A percentile compares a stretch with the other conserved stretches of the same genome.
Evolutionary conservation across 1,140 invertebrate genomes (phyloP).

Genomic region (Cydia amplana): DNA sequence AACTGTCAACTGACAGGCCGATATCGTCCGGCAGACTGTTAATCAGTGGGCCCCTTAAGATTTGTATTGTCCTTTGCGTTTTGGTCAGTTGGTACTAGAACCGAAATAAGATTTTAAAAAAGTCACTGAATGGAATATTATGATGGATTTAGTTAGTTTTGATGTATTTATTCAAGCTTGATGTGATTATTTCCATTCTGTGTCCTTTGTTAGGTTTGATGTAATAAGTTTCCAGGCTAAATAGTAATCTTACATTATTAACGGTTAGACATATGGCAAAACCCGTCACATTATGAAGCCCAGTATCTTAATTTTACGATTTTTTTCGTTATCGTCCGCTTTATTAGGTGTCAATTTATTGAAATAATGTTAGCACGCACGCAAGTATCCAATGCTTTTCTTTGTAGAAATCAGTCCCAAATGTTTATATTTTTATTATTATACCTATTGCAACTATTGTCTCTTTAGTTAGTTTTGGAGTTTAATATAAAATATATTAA

Average conservation of each 20-base stretch:
- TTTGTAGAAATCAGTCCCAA: no score
- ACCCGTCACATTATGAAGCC: neutral
- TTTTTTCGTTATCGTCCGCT: neutral
- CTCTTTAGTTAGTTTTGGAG: neutral
- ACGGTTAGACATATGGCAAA: conserved; percentile 4
- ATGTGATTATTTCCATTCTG: neutral
- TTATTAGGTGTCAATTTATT: neutral
- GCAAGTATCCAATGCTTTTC: neutral
- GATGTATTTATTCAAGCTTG: neutral
- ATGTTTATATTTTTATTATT: neutral
- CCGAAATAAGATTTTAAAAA: neutral
- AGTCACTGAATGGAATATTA: neutral
- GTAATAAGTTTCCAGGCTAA: conserved; percentile 3
- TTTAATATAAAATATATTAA: neutral
- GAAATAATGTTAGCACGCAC: neutral
- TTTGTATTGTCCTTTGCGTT: no score
- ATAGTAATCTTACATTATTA: neutral
- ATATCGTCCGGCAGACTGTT: no score
- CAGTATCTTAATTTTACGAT: neutral
- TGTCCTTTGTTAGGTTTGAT: conserved; percentile 3
- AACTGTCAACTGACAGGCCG: no score
- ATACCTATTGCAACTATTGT: neutral
- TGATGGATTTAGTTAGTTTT: neutral
- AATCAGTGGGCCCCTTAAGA: no score
- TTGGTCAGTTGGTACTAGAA: neutral